Evolutionary conservation across 2,888 invertebrate genomes (phyloP).

Genomic region (Deroplatys truncata): DNA sequence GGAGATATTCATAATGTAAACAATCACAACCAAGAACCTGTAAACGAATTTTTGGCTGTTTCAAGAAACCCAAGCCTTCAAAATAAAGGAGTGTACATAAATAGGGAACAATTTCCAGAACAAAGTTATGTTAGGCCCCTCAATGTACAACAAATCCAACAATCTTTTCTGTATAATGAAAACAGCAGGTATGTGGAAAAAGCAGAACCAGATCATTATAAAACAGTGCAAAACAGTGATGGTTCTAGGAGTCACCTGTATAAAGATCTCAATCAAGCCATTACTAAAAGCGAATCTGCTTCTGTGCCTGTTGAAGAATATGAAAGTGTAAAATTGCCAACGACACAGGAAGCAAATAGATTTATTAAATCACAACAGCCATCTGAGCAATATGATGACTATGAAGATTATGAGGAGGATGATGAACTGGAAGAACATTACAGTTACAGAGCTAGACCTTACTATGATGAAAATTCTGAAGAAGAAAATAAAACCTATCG

Average conservation of each 20-base stretch:
- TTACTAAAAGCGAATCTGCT: neutral
- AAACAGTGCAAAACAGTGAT: neutral
- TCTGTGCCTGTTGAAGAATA: neutral
- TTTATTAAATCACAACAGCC: neutral
- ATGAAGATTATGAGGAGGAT: constrained; percentile 41
- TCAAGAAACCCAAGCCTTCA: neutral
- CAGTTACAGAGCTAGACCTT: neutral
- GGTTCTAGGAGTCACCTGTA: neutral
- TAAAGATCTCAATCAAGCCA: neutral
- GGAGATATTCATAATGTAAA: neutral
- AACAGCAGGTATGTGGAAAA: neutral
- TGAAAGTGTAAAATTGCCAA: neutral
- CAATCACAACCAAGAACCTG: neutral
- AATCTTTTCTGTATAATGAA: neutral
- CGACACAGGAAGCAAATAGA: neutral
- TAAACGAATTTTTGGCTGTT: neutral
- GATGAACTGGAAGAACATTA: constrained; percentile 38
- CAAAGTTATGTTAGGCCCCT: neutral
- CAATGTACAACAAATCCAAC: neutral
- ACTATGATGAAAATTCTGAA: constrained; percentile 38
- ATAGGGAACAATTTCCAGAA: neutral
- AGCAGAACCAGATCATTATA: neutral
- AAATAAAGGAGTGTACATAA: neutral
- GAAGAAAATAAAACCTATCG: constrained; percentile 30
- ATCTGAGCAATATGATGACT: constrained; percentile 35